Evolutionary conservation across 2,888 invertebrate genomes (phyloP), one percentile per base, ranked within the genome.

Genomic region (Platycnemis pennipes): DNA sequence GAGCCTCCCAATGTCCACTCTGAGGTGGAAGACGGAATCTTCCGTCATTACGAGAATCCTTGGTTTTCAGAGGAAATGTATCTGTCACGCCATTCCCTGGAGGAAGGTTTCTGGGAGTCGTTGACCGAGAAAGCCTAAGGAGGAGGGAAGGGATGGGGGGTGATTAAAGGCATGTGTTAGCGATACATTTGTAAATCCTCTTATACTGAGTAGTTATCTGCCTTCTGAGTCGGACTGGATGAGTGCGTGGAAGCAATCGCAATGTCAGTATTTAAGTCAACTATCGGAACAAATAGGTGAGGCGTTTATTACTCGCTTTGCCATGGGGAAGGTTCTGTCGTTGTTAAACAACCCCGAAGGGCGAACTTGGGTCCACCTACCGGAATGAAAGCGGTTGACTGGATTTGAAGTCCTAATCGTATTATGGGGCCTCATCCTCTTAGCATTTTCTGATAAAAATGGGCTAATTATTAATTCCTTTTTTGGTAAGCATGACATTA

Each of bases 31-130:
- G 89, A 89, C 63, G 56, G 89, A 42, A 45, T 63, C 91, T 63
- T 53, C 26, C 69, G 91, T 91, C 91, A 91, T 91, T 91, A 69
- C 63, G 31, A 42, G n/a, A 69, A 49, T 89, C 53, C 56, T 89
- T 89, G 56, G 53, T 37, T 37, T 89, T 53, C 42, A 31, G 37
- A 53, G 31, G 88, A 88, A 44, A 69, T 91, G 91, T 69, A 91
- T 91, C 63, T 69, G 91, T 91, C 91, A 91, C 22, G 13, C 91
- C 91, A 91, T 91, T 63, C 56, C 63, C 44, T 91, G n/a, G 63
- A n/a, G 2, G 44, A 45, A 42, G 42, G 63, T 45, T 56, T 53
- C 53, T 53, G 53, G 19, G 53, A 53, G 53, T 53, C 16, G 4
- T 13, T 19, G 5, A 46, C 46, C 46, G 46, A 13, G 46, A 46